Evolutionary conservation across 2,113 vertebrate genomes (phyloP).

Genomic region (Leptocoma aspasia): DNA sequence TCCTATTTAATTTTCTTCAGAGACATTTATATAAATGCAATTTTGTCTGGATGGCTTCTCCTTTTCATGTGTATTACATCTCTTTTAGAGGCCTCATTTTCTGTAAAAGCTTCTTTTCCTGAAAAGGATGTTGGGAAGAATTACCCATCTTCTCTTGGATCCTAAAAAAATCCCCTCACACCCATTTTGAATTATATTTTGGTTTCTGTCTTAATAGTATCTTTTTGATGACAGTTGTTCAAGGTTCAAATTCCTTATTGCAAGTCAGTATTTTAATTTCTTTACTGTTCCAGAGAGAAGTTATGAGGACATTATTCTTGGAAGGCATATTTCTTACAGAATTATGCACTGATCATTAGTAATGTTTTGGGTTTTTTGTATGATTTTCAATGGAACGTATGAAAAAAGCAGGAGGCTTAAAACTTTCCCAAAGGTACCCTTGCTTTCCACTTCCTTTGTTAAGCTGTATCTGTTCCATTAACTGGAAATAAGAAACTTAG

Average conservation of each 20-base stretch:
- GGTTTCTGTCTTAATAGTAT: background rate
- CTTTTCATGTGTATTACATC: background rate
- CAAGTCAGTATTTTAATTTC: background rate
- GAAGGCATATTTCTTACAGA: background rate
- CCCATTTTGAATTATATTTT: background rate
- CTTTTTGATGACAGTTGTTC: background rate
- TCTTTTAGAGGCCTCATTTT: background rate
- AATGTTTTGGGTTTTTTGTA: accelerated
- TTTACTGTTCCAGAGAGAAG: background rate
- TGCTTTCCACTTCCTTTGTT: background rate
- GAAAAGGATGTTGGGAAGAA: background rate
- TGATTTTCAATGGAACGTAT: accelerated
- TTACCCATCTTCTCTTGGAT: background rate
- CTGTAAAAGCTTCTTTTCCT: background rate
- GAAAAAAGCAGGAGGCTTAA: background rate
- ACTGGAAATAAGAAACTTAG: background rate
- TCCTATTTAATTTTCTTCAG: background rate
- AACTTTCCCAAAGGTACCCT: background rate
- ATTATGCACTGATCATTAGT: background rate
- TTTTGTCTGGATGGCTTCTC: background rate
- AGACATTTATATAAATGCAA: background rate
- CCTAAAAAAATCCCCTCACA: background rate
- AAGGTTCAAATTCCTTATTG: background rate
- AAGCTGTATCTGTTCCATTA: background rate
- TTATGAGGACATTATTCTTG: background rate